These are phyloP conservation scores for Lethocerus indicus DNA, from an alignment of 1,140 invertebrate species.

Conservation along the genomic window DNA sequence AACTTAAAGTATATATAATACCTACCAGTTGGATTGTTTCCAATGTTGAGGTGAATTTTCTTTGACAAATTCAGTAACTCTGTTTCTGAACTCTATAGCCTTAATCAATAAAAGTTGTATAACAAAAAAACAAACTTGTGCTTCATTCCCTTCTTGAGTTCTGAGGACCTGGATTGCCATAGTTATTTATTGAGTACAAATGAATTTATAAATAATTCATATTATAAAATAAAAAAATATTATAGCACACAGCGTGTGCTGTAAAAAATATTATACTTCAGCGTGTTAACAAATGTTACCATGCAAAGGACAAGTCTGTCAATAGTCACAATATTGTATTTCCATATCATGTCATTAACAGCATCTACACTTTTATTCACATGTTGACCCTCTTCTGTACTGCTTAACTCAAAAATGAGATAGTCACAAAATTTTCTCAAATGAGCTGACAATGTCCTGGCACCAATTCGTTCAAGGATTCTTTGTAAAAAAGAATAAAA, in stretches of 20 bases:
- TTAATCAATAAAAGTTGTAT: constrained; percentile 81
- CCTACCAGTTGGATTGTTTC: constrained; percentile 85
- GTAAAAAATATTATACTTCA: not conserved
- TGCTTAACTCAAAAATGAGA: constrained; percentile 79
- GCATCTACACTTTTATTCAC: constrained; percentile 89
- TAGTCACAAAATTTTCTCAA: constrained; percentile 90
- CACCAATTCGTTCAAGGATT: constrained; percentile 84
- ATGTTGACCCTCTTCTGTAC: constrained; percentile 60
- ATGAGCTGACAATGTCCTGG: constrained; percentile 74
- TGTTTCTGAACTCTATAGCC: constrained; percentile 71
- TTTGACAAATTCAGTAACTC: constrained; percentile 85
- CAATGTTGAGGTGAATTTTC: constrained; percentile 88
- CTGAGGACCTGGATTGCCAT: constrained; percentile 46
- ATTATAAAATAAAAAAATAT: not conserved
- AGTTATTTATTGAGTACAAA: constrained; percentile 14
- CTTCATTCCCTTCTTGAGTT: constrained; percentile 82
- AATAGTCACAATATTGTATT: constrained; percentile 89
- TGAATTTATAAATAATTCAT: no score
- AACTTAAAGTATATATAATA: not conserved
- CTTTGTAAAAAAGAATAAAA: constrained; percentile 28
- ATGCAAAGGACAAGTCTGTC: constrained; percentile 81
- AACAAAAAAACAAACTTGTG: constrained; percentile 88
- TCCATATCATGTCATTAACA: constrained; percentile 94
- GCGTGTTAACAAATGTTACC: constrained; percentile 34
- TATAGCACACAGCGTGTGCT: not conserved